These are phyloP conservation scores for Gracilinanus agilis DNA, from an alignment of 2,113 vertebrate genomes.

Conservation along the genomic window DNA sequence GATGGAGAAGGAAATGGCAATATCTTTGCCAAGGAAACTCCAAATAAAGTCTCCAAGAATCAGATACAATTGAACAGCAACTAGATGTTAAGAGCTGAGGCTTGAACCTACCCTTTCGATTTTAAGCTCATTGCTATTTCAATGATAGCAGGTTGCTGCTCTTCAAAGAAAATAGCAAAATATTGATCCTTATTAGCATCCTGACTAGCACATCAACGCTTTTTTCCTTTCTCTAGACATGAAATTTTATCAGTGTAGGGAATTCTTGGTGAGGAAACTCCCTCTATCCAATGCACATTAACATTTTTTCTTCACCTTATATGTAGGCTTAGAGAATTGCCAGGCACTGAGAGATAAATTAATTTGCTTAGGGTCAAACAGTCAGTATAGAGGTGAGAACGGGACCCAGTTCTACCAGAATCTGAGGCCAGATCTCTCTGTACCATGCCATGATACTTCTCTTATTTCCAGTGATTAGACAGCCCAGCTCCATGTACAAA, in stretches of 20 bases:
- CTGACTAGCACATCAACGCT: background rate
- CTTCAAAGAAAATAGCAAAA: background rate
- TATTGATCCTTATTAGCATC: background rate
- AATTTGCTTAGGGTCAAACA: background rate
- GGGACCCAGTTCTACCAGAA: background rate
- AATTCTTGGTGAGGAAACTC: background rate
- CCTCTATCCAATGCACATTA: background rate
- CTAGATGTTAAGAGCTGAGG: background rate
- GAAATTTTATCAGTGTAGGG: background rate
- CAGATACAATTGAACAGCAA: too few relatives aligned
- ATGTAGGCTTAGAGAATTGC: background rate
- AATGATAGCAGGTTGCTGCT: background rate
- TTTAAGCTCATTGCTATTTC: background rate
- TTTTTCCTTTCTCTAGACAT: background rate
- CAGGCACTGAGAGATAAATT: background rate
- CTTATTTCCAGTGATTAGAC: background rate
- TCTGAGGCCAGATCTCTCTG: background rate
- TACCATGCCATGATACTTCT: background rate
- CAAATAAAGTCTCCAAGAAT: too few relatives aligned
- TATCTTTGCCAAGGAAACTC: too few relatives aligned
- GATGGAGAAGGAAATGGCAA: too few relatives aligned
- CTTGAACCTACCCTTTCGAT: background rate
- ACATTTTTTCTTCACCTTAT: background rate
- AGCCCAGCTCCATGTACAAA: constrained; percentile 3
- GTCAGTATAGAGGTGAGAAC: background rate